Evolutionary conservation across 2,888 invertebrate species (phyloP).

Genomic region (Penaeus monodon): DNA sequence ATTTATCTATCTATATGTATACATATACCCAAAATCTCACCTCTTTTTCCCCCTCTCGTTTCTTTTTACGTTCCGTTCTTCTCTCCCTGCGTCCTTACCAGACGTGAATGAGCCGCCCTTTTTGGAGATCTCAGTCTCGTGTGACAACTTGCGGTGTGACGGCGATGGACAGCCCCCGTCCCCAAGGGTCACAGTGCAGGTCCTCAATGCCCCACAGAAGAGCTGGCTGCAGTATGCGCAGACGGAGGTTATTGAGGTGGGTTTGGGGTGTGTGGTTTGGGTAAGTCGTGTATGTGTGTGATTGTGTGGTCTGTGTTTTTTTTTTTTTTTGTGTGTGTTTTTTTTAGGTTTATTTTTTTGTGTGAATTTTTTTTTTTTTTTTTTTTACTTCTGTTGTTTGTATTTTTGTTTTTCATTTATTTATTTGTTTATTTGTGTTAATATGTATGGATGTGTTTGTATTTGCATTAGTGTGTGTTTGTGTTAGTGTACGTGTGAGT

Average conservation of each 20-base stretch:
- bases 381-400: no score
- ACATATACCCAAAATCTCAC: not conserved
- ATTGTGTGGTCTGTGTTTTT: no score
- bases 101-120: conserved; percentile 87
- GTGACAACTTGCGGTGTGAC: conserved; percentile 91
- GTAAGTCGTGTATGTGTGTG: no score
- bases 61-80: conserved; percentile 68
- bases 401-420: no score
- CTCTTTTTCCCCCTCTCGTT: conserved; percentile 18
- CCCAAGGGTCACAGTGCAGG: conserved; percentile 80
- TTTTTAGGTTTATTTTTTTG: no score
- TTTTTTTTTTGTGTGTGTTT: no score
- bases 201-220: conserved; percentile 68
- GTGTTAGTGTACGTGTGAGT: no score
- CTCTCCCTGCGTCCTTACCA: conserved; percentile 68
- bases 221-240: conserved; percentile 85
- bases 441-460: no score
- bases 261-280: conserved; percentile 40
- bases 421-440: no score
- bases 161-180: conserved; percentile 88
- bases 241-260: conserved; percentile 89
- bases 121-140: conserved; percentile 87
- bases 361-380: no score
- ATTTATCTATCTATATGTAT: no score
- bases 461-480: no score